Percentiles rank a stretch among this genome's conserved stretches.
These are phyloP conservation scores for Norana najaformis DNA, from an alignment of 2,888 invertebrate species.

Conservation along the genomic window DNA sequence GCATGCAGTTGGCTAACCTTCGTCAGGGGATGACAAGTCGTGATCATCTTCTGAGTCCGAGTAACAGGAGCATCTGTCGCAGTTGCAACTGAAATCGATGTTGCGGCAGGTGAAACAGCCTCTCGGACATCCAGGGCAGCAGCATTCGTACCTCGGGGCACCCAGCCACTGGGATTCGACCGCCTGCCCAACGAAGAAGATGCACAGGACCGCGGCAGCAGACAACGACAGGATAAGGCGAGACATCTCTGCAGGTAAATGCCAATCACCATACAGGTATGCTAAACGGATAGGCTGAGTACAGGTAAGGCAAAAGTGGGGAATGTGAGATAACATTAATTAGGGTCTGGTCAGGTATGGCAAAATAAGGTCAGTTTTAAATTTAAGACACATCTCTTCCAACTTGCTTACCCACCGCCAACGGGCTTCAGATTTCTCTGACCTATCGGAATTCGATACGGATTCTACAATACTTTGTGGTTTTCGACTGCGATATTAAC, in stretches of 20 bases:
- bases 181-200: neutral
- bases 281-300: too few relatives aligned
- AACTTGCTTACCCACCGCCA: too few relatives aligned
- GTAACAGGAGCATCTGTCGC: conserved; percentile 38
- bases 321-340: too few relatives aligned
- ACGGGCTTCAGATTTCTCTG: too few relatives aligned
- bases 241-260: neutral
- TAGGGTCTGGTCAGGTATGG: too few relatives aligned
- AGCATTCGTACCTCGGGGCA: conserved; percentile 35
- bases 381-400: too few relatives aligned
- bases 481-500: too few relatives aligned
- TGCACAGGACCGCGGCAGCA: neutral
- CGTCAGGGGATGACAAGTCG: neutral
- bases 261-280: neutral
- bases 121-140: conserved; percentile 32
- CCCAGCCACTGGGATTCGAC: conserved; percentile 15
- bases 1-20: neutral
- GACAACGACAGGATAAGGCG: neutral
- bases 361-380: too few relatives aligned
- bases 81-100: conserved; percentile 37
- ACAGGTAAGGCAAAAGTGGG: too few relatives aligned
- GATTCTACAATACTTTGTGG: too few relatives aligned
- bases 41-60: neutral
- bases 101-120: conserved; percentile 38
- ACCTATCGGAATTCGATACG: too few relatives aligned